A percentile compares a stretch with the other conserved stretches of the same genome.
phyloP scores from a whole-genome alignment of 2,113 vertebrate species.

The Dasyurus viverrinus region DNA sequence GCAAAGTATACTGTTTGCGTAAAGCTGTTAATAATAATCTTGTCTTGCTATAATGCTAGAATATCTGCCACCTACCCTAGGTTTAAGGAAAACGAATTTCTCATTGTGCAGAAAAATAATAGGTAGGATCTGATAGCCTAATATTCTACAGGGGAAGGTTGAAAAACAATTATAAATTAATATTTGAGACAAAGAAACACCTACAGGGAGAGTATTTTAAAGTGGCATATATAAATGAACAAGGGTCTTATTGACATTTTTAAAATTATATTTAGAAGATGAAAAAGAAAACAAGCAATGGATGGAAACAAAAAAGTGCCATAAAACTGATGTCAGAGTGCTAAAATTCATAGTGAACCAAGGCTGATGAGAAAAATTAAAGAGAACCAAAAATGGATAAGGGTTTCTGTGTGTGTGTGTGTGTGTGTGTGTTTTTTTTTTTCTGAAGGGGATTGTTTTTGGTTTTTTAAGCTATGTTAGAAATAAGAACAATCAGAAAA shows the following conservation, averaged over 20 bases:
- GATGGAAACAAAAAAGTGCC: neutral
- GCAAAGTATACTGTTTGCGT: neutral
- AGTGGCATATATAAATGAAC: neutral
- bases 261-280: neutral
- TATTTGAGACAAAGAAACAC: neutral
- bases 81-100: neutral
- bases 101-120: neutral
- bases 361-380: neutral
- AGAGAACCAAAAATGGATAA: neutral
- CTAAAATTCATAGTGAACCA: neutral
- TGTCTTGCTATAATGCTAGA: neutral
- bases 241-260: neutral
- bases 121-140: neutral
- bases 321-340: too few species aligned
- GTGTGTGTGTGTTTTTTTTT: too few species aligned
- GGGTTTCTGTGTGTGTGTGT: too few species aligned
- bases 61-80: neutral
- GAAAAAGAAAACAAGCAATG: neutral
- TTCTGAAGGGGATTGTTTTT: neutral
- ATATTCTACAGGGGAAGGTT: neutral
- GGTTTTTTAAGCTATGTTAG: neutral
- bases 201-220: neutral
- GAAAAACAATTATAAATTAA: neutral
- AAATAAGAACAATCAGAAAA: neutral
- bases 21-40: neutral